Base-by-base conservation (phyloP, 2,113 vertebrate species). In the Ptychochromis oligacanthus region DNA sequence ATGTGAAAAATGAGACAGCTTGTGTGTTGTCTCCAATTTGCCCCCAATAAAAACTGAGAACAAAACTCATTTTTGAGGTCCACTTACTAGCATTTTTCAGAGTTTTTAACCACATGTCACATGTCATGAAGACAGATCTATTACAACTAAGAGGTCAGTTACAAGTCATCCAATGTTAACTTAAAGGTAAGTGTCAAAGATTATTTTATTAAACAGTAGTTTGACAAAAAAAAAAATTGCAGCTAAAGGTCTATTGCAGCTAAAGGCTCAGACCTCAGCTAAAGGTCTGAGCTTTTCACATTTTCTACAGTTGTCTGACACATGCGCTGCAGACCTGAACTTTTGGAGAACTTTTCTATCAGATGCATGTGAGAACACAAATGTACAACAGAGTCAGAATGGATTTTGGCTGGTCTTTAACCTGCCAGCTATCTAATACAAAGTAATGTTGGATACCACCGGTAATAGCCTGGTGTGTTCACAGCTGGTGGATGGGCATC, bases 161-260 rank as follows among this genome's bases (percentile, higher is more conserved):
- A 3, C 28, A 31, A 31, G 28, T 31, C 28, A 31, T 31, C 28
- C 28, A 31, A n/a, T 31, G 28, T 31, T 31, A 4, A 4, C 4
- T 64, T 64, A 34, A 64, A 40, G 0, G 0, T 64, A 3, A 64
- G 34, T 40, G 34, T 40, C 61, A 64, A 15, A 64, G 36, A 40
- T 0, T 0, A 64, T 0, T 40, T 64, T 64, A 14, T 64, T 40
- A 3, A 38, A 2, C 12, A 38, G 22, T 0, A 38, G 22, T 40
- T 40, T 20, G n/a, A n/a, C n/a, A n/a, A n/a, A n/a, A n/a, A n/a
- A n/a, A n/a, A n/a, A n/a, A n/a, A n/a, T n/a, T n/a, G n/a, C n/a
- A n/a, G n/a, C n/a, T n/a, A n/a, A n/a, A n/a, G n/a, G n/a, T n/a
- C n/a, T n/a, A n/a, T n/a, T n/a, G n/a, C n/a, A n/a, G n/a, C n/a